Conservation (phyloP, 2,113 vertebrate species). For the Oophaga pumilio region DNA sequence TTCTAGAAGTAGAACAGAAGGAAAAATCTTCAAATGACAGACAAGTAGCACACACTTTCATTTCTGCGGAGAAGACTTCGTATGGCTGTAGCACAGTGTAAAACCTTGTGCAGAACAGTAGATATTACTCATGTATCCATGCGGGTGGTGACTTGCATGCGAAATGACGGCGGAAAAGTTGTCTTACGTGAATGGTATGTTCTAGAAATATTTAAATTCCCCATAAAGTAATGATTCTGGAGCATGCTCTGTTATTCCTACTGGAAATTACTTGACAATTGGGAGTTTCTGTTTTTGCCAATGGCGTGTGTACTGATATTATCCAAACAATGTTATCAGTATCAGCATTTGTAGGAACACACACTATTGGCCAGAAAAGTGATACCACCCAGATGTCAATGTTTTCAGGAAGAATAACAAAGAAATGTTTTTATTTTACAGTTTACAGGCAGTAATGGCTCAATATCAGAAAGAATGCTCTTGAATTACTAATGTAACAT, state of each 20-base stretch:
- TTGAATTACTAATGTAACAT: too few relatives aligned
- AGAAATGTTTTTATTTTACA: too few relatives aligned
- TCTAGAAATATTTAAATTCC: not conserved
- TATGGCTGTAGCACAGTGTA: not conserved
- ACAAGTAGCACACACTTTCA: not conserved
- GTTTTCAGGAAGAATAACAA: not conserved
- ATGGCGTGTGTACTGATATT: not conserved
- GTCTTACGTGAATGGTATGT: not conserved
- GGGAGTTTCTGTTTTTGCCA: not conserved
- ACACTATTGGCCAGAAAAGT: not conserved
- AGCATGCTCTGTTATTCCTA: not conserved
- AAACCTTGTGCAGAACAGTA: not conserved
- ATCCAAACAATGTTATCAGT: not conserved
- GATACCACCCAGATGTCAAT: not conserved
- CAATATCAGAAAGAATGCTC: too few relatives aligned
- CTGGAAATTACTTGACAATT: not conserved
- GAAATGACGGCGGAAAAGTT: not conserved
- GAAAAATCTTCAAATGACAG: not conserved
- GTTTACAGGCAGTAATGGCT: too few relatives aligned
- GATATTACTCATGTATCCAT: not conserved
- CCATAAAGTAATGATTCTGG: too few relatives aligned
- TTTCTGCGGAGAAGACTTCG: not conserved
- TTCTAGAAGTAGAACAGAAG: not conserved
- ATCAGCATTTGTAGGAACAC: not conserved
- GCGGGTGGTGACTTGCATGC: not conserved